A percentile compares a stretch with the other conserved stretches of the same genome.
Conservation (phyloP, 1,140 invertebrate species). For the Nasonia longicornis region DNA sequence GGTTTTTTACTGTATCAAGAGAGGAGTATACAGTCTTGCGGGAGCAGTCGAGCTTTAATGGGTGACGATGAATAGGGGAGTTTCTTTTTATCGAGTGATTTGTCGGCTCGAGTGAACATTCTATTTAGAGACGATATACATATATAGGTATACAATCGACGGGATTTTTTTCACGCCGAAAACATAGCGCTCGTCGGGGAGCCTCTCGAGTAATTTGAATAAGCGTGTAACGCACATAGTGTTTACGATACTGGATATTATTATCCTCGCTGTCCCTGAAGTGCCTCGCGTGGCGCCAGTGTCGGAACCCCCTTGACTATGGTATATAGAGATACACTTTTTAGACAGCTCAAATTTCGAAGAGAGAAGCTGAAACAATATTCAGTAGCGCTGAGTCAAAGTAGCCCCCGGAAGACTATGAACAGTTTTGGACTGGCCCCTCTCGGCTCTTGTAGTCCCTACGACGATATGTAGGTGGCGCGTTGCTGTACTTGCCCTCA, state of each 20-base stretch:
- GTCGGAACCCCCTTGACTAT: background rate
- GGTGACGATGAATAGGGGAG: background rate
- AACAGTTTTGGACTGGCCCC: no score
- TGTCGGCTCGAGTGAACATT: background rate
- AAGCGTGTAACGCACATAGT: no score
- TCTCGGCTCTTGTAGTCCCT: no score
- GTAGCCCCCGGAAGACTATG: no score
- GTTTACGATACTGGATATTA: no score
- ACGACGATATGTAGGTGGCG: no score
- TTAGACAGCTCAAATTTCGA: background rate
- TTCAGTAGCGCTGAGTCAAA: no score
- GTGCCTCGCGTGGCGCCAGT: background rate
- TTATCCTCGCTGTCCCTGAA: background rate
- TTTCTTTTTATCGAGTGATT: background rate
- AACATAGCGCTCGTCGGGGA: no score
- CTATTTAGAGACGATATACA: background rate
- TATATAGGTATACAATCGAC: no score
- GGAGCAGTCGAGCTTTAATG: background rate
- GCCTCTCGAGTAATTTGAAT: no score
- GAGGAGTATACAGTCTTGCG: background rate
- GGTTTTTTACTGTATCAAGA: background rate
- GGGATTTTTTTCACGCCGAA: no score
- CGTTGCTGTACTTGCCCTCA: no score
- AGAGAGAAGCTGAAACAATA: constrained; percentile 1
- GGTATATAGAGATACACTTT: background rate